phyloP scores from a whole-genome alignment of 2,888 invertebrate species.

The Coleophora flavipennella region DNA sequence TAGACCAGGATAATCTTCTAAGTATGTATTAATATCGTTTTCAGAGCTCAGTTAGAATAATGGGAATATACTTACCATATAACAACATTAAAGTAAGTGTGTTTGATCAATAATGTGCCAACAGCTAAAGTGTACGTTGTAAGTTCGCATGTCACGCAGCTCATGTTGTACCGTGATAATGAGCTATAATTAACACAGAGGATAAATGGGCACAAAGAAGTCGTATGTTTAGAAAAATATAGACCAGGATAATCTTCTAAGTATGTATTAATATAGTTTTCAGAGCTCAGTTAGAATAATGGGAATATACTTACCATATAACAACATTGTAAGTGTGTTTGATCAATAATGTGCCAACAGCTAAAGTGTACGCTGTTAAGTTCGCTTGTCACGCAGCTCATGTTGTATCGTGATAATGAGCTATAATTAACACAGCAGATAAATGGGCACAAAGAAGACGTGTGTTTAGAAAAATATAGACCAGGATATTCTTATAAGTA shows the following conservation, averaged over 20 bases:
- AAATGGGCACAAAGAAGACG: conserved; percentile 6
- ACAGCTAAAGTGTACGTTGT: conserved; percentile 14
- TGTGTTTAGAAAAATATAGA: conserved; percentile 9
- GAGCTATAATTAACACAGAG: conserved; percentile 28
- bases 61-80: no score
- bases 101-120: conserved; percentile 21
- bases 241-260: conserved; percentile 17
- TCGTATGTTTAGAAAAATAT: conserved; percentile 6
- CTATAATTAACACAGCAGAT: conserved; percentile 28
- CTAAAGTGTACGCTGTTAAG: conserved; percentile 11
- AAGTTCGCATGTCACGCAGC: conserved; percentile 24
- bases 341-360: conserved; percentile 12
- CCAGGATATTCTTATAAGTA: conserved; percentile 17
- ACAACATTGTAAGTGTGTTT: conserved; percentile 33
- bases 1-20: conserved; percentile 17
- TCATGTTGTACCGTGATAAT: conserved; percentile 28
- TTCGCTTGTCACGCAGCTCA: conserved; percentile 26
- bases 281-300: no score
- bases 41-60: no score
- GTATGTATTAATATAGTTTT: conserved; percentile 28
- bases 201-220: conserved; percentile 10
- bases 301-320: no score
- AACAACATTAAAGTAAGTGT: no score
- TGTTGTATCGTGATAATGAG: conserved; percentile 28
- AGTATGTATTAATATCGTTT: conserved; percentile 28